Conservation (phyloP, 2,888 invertebrate species). For the Diloba caeruleocephala region DNA sequence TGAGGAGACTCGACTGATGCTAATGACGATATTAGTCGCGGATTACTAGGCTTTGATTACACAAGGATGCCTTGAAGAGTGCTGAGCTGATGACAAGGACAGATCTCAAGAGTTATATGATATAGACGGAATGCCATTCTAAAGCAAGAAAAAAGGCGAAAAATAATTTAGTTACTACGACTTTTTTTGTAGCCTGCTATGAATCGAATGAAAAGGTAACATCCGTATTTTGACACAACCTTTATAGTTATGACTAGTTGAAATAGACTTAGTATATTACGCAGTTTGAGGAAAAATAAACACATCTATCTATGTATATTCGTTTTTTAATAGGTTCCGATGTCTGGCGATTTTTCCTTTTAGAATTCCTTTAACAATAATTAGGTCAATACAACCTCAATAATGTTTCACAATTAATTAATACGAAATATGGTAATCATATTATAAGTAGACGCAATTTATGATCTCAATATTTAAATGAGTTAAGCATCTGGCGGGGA, state of each 20-base stretch:
- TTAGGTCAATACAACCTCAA: slow-evolving; percentile 45
- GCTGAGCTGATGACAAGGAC: slow-evolving; percentile 42
- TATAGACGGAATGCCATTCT: slow-evolving; percentile 10
- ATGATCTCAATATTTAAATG: slow-evolving; percentile 28
- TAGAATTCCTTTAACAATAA: slow-evolving; percentile 33
- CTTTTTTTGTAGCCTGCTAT: slow-evolving; percentile 4
- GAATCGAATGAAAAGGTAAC: slow-evolving; percentile 8
- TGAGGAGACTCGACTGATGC: slow-evolving; percentile 36
- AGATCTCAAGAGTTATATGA: slow-evolving; percentile 15
- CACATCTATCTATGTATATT: slow-evolving; percentile 1
- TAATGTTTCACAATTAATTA: slow-evolving; percentile 7
- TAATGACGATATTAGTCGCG: slow-evolving; percentile 56
- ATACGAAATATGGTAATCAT: slow-evolving; percentile 11
- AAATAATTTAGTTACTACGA: not conserved
- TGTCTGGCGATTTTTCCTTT: slow-evolving; percentile 30
- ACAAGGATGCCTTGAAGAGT: slow-evolving; percentile 36
- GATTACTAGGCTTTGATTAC: slow-evolving; percentile 36
- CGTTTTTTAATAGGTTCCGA: slow-evolving; percentile 1
- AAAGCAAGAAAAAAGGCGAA: slow-evolving; percentile 1
- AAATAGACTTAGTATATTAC: slow-evolving; percentile 10
- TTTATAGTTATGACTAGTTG: not conserved
- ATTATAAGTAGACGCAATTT: slow-evolving; percentile 2
- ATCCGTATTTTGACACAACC: slow-evolving; percentile 10
- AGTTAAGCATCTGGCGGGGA: slow-evolving; percentile 7
- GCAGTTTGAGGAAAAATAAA: slow-evolving; percentile 12